phyloP scores from a whole-genome alignment of 2,113 vertebrate species.

The Rhabdomys dilectus region DNA sequence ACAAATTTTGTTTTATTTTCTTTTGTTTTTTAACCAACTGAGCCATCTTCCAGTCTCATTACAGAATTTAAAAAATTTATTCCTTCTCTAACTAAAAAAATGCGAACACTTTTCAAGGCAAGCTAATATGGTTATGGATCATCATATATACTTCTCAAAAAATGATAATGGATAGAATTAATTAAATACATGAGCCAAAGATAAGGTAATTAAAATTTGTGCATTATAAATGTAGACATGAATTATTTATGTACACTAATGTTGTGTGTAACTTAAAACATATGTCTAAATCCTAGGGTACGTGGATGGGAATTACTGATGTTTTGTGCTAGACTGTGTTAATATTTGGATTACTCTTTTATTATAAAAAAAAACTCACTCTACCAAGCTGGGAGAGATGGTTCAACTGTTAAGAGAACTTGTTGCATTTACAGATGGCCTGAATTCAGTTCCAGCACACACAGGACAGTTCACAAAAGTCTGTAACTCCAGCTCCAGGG shows the following conservation, averaged over 20 bases:
- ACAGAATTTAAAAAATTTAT: background rate
- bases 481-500: no score
- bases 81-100: background rate
- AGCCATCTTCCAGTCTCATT: background rate
- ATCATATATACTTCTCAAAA: background rate
- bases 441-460: background rate
- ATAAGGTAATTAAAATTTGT: background rate
- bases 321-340: background rate
- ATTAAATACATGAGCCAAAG: background rate
- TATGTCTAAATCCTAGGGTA: background rate
- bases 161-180: background rate
- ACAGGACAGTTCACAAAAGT: background rate
- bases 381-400: background rate
- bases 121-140: background rate
- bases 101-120: constrained; percentile 1
- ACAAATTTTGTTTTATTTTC: background rate
- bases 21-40: background rate
- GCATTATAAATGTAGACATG: background rate
- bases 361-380: background rate
- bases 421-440: background rate
- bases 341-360: background rate
- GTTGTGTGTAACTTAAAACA: background rate
- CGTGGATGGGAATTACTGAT: background rate
- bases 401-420: background rate
- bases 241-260: background rate